These are phyloP conservation scores for Aradophagus sp. DNA, from an alignment of 1,140 invertebrate genomes.

Conservation along the genomic window DNA sequence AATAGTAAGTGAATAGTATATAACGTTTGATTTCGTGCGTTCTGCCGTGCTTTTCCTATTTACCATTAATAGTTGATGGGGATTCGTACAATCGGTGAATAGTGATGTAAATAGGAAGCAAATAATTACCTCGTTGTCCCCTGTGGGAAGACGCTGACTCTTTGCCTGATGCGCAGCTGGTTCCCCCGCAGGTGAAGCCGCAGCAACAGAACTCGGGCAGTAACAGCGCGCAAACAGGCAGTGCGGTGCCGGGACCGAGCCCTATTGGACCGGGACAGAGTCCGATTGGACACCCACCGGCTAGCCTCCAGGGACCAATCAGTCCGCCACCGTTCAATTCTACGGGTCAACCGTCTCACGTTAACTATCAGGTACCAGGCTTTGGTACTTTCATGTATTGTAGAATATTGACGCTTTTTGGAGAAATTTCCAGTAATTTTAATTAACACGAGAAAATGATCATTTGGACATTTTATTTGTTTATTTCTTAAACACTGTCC, in stretches of 20 bases:
- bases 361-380: conserved; percentile 76
- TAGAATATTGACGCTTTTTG: no score
- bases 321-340: conserved; percentile 75
- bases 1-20: no score
- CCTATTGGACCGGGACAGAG: conserved; percentile 75
- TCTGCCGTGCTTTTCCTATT: no score
- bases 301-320: conserved; percentile 72
- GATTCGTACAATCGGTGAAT: conserved; percentile 54
- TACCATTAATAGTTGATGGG: neutral
- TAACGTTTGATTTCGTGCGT: no score
- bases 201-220: conserved; percentile 80
- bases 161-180: conserved; percentile 77
- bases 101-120: conserved; percentile 67
- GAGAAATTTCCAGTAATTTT: no score
- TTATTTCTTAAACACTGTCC: no score
- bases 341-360: conserved; percentile 75
- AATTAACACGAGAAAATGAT: no score
- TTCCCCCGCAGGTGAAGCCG: conserved; percentile 81
- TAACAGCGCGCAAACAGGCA: conserved; percentile 70
- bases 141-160: conserved; percentile 75
- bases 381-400: conserved; percentile 33
- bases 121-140: conserved; percentile 72
- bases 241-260: conserved; percentile 71
- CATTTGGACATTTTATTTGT: no score
- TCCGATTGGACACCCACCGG: conserved; percentile 78